Evolutionary conservation across 2,888 invertebrate genomes (phyloP).

Genomic region (Agriopis aurantiaria): DNA sequence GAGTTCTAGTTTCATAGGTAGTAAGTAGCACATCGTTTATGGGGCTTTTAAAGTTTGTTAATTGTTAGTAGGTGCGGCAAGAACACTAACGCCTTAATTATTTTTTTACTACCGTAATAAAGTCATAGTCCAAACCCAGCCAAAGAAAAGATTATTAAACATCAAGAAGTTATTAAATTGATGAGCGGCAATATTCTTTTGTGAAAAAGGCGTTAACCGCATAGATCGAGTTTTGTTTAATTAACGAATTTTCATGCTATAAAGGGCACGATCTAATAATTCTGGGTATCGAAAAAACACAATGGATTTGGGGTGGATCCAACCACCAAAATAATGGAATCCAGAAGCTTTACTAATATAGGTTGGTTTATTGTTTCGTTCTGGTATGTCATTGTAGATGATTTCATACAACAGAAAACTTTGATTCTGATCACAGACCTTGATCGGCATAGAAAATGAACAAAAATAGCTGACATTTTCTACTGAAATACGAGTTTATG

Average conservation of each 20-base stretch:
- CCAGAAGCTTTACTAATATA: slow-evolving; percentile 61
- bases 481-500: too few relatives aligned
- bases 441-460: too few relatives aligned
- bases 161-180: slow-evolving; percentile 78
- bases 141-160: slow-evolving; percentile 67
- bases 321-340: slow-evolving; percentile 55
- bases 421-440: not conserved
- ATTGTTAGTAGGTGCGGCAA: slow-evolving; percentile 32
- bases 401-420: not conserved
- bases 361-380: slow-evolving; percentile 33
- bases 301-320: slow-evolving; percentile 48
- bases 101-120: slow-evolving; percentile 45
- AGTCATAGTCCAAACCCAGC: slow-evolving; percentile 39
- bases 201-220: slow-evolving; percentile 75
- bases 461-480: too few relatives aligned
- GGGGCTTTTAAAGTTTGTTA: not conserved
- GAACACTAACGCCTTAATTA: slow-evolving; percentile 43
- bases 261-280: slow-evolving; percentile 70
- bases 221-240: slow-evolving; percentile 78
- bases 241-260: slow-evolving; percentile 81
- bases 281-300: slow-evolving; percentile 51
- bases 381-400: slow-evolving; percentile 23
- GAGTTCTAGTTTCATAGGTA: not conserved
- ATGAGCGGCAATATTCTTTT: slow-evolving; percentile 76
- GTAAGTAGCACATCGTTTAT: not conserved